Percentiles rank a stretch among this genome's conserved stretches.
These are phyloP conservation scores for Rhopalosiphum maidis DNA, from an alignment of 1,140 invertebrate genomes.

Conservation along the genomic window DNA sequence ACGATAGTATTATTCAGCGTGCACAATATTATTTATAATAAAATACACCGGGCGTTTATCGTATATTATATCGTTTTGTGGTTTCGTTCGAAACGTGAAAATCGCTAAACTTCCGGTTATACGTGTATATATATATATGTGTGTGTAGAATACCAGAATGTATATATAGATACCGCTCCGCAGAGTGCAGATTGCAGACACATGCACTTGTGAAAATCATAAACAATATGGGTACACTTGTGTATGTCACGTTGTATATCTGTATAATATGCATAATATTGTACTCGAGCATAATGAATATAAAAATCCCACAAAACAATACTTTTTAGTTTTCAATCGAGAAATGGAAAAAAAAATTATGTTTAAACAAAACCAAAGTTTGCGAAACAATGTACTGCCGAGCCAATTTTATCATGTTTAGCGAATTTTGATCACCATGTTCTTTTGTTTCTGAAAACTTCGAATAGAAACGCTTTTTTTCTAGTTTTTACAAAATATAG, in stretches of 20 bases:
- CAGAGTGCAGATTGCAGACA: neutral
- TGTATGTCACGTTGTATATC: neutral
- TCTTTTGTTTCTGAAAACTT: neutral
- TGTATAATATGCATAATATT: neutral
- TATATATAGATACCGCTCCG: too few relatives aligned
- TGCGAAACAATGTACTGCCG: too few relatives aligned
- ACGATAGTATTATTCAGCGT: neutral
- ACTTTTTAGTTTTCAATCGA: neutral
- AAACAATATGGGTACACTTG: neutral
- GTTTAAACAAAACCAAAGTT: neutral
- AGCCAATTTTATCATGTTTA: neutral
- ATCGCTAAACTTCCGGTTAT: neutral
- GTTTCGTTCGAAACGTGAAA: neutral
- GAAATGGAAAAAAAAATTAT: neutral
- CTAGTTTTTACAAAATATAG: too few relatives aligned
- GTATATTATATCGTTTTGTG: neutral
- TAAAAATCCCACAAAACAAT: neutral
- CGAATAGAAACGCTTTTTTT: neutral
- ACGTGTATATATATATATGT: too few relatives aligned
- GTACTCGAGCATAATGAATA: neutral
- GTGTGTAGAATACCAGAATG: too few relatives aligned
- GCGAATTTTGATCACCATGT: too few relatives aligned
- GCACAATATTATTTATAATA: neutral
- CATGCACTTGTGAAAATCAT: neutral
- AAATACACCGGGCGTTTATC: neutral